Evolutionary conservation across 1,140 invertebrate genomes (phyloP), one percentile per base, ranked within the genome.

Genomic region (Magallana angulata): DNA sequence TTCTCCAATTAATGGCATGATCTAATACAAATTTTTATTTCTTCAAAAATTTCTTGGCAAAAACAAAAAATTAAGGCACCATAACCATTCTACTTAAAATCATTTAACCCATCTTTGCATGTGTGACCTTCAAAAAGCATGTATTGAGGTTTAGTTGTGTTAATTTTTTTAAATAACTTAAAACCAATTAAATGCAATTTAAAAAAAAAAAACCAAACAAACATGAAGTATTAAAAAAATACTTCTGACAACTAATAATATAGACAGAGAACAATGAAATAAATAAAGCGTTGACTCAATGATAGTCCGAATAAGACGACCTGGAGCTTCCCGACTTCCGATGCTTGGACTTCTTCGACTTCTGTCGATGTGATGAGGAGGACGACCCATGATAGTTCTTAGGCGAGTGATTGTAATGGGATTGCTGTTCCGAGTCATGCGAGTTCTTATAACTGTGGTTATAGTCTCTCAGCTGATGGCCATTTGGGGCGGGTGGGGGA

Each of bases 401-500:
- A 16, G 57, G 85, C 57, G 76, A 82, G 56, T 87, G 59, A 62
- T 82, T 60, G 56, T 80, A 82, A 12, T 68, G 85, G 30, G 85
- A 87, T 62, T 64, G 85, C 62, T 87, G 85, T 82, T 82, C 64
- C 30, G 83, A 84, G 24, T 87, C 76, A 64, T 87, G 80, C 0
- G 80, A 36, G 48, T 64, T 64, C 14, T 87, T 82, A 60, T 86
- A 81, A 57, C 88, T 85, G 71, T 89, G 88, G 59, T 89, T 89
- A 64, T 86, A 89, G 24, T 89, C 88, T 57, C 84, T 82, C n/a
- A 89, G 48, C 12, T 84, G 57, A 81, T 82, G 85, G 80, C 88
- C 88, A 64, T 89, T 89, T 0, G 85, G 58, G 76, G 30, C 36
- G 24, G 80, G 16, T 84, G 82, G 14, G 36, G 56, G 80, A n/a